Evolutionary conservation across 1,140 invertebrate genomes (phyloP).

Genomic region (Apolygus lucorum): DNA sequence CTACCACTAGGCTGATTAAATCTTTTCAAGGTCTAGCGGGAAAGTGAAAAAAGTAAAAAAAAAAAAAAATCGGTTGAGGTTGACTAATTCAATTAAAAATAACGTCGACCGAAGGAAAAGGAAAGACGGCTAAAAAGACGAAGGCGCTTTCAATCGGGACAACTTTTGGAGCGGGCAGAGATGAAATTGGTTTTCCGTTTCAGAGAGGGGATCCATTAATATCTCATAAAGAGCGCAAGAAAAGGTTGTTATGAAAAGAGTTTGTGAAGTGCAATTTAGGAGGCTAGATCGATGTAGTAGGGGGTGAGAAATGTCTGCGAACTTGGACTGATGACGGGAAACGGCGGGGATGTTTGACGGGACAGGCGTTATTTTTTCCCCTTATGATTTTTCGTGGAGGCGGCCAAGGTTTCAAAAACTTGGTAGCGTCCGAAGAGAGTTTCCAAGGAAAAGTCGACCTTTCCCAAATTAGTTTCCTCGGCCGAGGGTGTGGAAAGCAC

Average conservation of each 20-base stretch:
- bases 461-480: background rate
- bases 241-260: conserved; percentile 20
- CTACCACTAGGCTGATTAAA: background rate
- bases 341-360: conserved; percentile 11
- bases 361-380: conserved; percentile 10
- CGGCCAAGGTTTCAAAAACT: background rate
- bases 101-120: conserved; percentile 7
- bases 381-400: background rate
- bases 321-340: background rate
- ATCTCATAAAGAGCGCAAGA: conserved; percentile 14
- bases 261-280: conserved; percentile 20
- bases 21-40: background rate
- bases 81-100: conserved; percentile 17
- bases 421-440: background rate
- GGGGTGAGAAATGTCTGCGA: background rate
- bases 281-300: conserved; percentile 2
- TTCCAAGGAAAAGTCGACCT: background rate
- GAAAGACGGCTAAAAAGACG: background rate
- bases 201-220: conserved; percentile 11
- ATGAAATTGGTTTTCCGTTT: conserved; percentile 16
- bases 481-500: background rate
- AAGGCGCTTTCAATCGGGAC: conserved; percentile 9
- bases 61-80: background rate
- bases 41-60: background rate
- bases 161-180: conserved; percentile 10